A percentile compares a stretch with the other conserved stretches of the same genome.
phyloP scores from a whole-genome alignment of 2,113 vertebrate genomes.

The Clinocottus analis region DNA sequence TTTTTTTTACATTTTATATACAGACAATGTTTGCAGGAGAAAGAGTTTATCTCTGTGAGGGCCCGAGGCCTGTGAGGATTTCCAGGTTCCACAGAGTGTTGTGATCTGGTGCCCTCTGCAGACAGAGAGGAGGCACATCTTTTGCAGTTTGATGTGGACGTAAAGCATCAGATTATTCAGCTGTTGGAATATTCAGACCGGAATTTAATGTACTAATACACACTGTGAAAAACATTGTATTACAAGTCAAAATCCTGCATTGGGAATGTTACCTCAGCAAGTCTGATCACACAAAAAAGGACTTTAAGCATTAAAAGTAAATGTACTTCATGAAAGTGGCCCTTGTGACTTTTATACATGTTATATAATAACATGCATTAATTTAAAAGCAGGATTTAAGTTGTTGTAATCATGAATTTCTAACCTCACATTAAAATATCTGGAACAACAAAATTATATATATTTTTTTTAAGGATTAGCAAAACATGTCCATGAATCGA shows the following conservation, averaged over 20 bases:
- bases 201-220: background rate
- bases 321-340: background rate
- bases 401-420: background rate
- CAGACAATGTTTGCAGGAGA: background rate
- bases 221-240: background rate
- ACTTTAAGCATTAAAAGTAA: background rate
- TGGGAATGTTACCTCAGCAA: background rate
- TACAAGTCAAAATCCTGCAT: background rate
- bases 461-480: background rate
- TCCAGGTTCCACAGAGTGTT: background rate
- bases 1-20: background rate
- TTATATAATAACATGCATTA: background rate
- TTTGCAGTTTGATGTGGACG: background rate
- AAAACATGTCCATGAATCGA: background rate
- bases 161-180: background rate
- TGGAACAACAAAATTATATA: background rate
- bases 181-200: background rate
- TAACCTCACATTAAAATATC: background rate
- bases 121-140: slow-evolving; percentile 27
- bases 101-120: slow-evolving; percentile 64
- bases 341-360: background rate
- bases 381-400: background rate
- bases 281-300: background rate
- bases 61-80: background rate
- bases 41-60: background rate